Conservation (phyloP, 2,888 invertebrate species). For the Tipula lateralis region DNA sequence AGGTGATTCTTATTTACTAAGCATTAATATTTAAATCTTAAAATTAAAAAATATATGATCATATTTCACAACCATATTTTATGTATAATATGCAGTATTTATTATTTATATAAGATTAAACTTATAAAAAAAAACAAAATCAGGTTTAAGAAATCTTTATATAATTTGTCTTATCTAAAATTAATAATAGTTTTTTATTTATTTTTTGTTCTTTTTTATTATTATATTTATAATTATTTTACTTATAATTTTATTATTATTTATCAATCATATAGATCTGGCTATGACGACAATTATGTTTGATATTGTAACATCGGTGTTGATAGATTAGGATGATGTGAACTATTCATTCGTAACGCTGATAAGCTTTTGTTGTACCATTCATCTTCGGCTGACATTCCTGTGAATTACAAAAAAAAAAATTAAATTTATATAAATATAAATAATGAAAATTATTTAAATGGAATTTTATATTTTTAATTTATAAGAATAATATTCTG, state of each 20-base stretch:
- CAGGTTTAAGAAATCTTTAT: not conserved
- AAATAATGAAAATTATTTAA: not conserved
- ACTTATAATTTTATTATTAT: not conserved
- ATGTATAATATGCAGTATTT: not conserved
- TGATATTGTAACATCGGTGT: slow-evolving; percentile 97
- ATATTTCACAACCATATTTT: slow-evolving; percentile 24
- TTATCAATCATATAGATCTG: not conserved
- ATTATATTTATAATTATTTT: not conserved
- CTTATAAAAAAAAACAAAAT: not conserved
- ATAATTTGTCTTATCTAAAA: not conserved
- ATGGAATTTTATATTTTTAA: not conserved
- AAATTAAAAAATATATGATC: slow-evolving; percentile 19
- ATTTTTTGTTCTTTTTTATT: not conserved
- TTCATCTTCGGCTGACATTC: slow-evolving; percentile 90
- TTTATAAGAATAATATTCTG: not conserved
- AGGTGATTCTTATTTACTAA: not conserved
- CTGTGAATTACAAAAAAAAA: slow-evolving; percentile 48
- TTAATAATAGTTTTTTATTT: not conserved
- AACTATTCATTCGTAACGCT: slow-evolving; percentile 93
- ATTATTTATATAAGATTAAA: not conserved
- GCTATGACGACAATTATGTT: slow-evolving; percentile 68
- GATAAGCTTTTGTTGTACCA: slow-evolving; percentile 99
- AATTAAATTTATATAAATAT: not conserved
- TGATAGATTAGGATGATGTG: slow-evolving; percentile 90
- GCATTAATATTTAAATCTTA: not conserved